phyloP scores from a whole-genome alignment of 2,888 invertebrate genomes.

The Hypomecis punctinalis region DNA sequence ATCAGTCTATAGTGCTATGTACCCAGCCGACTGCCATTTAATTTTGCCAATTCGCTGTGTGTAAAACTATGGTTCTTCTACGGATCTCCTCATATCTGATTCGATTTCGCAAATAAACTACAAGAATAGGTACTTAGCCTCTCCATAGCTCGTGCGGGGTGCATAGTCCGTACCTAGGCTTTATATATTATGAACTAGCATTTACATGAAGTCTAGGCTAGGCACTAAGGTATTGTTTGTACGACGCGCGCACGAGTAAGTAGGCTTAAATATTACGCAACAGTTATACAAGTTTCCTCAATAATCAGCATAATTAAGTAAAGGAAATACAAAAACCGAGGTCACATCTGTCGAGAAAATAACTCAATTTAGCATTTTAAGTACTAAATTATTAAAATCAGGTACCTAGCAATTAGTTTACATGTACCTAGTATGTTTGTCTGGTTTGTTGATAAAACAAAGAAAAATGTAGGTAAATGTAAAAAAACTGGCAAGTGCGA shows the following conservation, averaged over 20 bases:
- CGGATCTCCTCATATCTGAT: too few relatives aligned
- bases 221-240: not conserved
- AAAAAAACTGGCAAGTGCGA: too few relatives aligned
- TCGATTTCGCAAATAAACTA: too few relatives aligned
- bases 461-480: not conserved
- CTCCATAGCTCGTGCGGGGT: too few relatives aligned
- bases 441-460: not conserved
- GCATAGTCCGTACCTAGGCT: too few relatives aligned
- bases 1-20: too few relatives aligned
- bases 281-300: conserved; percentile 7
- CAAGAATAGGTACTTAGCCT: too few relatives aligned
- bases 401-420: not conserved
- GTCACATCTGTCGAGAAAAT: not conserved
- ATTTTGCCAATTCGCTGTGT: too few relatives aligned
- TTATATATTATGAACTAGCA: too few relatives aligned
- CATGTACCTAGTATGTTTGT: not conserved
- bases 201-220: too few relatives aligned
- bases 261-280: conserved; percentile 12
- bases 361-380: conserved; percentile 14
- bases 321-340: conserved; percentile 16
- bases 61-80: too few relatives aligned
- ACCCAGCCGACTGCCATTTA: too few relatives aligned
- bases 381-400: conserved; percentile 7
- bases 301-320: conserved; percentile 3
- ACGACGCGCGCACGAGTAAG: not conserved